Conservation (phyloP, 2,113 vertebrate species). For the Rhinolophus ferrumequinum region DNA sequence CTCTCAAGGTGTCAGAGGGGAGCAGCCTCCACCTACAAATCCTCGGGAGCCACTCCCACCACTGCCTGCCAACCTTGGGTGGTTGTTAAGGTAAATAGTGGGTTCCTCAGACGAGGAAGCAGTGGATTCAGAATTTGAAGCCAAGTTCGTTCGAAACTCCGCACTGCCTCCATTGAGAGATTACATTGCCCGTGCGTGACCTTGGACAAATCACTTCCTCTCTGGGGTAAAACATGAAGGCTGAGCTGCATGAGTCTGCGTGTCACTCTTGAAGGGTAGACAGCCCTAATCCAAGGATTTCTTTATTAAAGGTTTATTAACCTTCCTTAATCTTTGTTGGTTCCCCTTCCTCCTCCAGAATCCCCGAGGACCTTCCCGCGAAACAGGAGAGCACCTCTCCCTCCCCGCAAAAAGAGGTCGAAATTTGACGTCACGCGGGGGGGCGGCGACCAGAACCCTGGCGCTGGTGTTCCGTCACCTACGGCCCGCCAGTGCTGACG, state of each 20-base stretch:
- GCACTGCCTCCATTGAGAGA: background rate
- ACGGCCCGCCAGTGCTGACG: constrained; percentile 62
- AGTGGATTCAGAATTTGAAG: background rate
- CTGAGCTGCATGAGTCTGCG: background rate
- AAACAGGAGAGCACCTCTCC: accelerated
- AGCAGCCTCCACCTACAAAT: background rate
- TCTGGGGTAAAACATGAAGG: background rate
- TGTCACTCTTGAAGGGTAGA: background rate
- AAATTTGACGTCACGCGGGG: background rate
- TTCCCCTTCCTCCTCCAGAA: background rate
- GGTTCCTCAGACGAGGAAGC: background rate
- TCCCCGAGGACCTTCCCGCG: too few relatives aligned
- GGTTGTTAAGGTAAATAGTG: background rate
- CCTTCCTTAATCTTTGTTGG: background rate
- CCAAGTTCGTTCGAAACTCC: background rate
- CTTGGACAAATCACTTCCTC: background rate
- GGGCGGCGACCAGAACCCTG: background rate
- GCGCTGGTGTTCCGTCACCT: accelerated
- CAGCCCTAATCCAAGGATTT: background rate
- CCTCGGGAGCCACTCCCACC: background rate
- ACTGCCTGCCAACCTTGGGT: background rate
- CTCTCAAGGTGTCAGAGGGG: background rate
- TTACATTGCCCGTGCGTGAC: background rate
- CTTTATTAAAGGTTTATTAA: background rate
- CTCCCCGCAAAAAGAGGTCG: constrained; percentile 1